Base-by-base conservation (phyloP, 2,797 vertebrate genomes). In the Lophotriccus pileatus region DNA sequence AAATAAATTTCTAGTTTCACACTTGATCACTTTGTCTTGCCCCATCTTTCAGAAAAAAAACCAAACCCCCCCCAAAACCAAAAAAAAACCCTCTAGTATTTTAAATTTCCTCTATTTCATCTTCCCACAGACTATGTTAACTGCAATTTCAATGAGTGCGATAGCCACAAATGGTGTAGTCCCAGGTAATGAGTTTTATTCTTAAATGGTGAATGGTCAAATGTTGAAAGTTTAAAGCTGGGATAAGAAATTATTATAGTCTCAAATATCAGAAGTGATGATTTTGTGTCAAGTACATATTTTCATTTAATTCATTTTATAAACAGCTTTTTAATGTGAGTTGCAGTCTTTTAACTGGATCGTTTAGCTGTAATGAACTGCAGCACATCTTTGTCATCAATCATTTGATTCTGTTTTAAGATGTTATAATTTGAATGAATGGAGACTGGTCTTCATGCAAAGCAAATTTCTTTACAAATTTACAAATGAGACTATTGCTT, bases 91-190 rank as follows among this genome's bases (percentile, higher is more conserved):
- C 10, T 46, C 34, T 22, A 32, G 6, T 78, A n/a, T 60, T 68
- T 84, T 52, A 44, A 77, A 37, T 58, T 82, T 87, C 46, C 6
- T 80, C 10, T 47, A 3, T 44, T 85, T 90, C 6, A 13, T 81
- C 85, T 78, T 84, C 93, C 60, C 76, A 69, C 97, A 99, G 99
- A 99, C 99, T 6, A 98, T 99, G 99, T 97, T 99, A 95, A 99
- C 99, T 1, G 99, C 99, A 64, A 99, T 99, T 97, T 99, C 99
- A 74, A 99, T 99, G 99, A 99, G 99, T 88, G 99, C 99, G 34
- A 99, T 99, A 32, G 99, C 99, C 74, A 99, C 99, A 52, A 99
- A 99, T 14, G 99, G 99, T 10, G 99, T 99, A 5, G 99, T 99
- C 84, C 99, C 99, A 98, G 99, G 99, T 99, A 97, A 95, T 37